Conservation (phyloP, 64 coral and sea anemone species). For the Stichodactyla helianthus region DNA sequence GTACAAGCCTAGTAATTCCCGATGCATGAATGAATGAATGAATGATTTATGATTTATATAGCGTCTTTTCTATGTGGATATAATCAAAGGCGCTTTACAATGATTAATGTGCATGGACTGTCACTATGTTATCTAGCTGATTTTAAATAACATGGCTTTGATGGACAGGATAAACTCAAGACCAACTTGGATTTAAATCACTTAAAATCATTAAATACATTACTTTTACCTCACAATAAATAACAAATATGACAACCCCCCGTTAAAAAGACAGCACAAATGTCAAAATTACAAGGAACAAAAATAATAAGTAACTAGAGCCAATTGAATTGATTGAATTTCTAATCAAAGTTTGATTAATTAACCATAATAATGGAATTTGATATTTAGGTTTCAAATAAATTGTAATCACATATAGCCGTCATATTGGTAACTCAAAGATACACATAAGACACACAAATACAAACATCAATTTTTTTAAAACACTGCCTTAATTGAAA, state of each 20-base stretch:
- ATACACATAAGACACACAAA: not conserved
- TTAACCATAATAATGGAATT: not conserved
- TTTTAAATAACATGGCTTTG: not conserved
- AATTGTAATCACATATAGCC: not conserved
- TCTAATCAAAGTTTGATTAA: not conserved
- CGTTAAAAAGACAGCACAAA: not conserved
- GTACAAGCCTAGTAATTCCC: no score
- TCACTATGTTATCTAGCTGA: not conserved
- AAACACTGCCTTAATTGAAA: not conserved
- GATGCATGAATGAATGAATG: no score
- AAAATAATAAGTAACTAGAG: not conserved
- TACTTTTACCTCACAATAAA: not conserved
- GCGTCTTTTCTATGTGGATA: no score
- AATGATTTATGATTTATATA: no score
- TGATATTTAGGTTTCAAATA: not conserved
- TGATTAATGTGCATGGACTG: no score
- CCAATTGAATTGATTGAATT: slow-evolving; percentile 1
- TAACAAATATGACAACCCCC: not conserved
- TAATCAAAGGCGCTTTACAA: no score
- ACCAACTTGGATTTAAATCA: not conserved
- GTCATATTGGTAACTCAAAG: not conserved
- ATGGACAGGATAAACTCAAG: not conserved
- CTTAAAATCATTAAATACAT: not conserved
- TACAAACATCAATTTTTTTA: not conserved
- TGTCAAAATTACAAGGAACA: not conserved